Evolutionary conservation across 2,113 vertebrate genomes (phyloP).

Genomic region (Emydocephalus ijimae): DNA sequence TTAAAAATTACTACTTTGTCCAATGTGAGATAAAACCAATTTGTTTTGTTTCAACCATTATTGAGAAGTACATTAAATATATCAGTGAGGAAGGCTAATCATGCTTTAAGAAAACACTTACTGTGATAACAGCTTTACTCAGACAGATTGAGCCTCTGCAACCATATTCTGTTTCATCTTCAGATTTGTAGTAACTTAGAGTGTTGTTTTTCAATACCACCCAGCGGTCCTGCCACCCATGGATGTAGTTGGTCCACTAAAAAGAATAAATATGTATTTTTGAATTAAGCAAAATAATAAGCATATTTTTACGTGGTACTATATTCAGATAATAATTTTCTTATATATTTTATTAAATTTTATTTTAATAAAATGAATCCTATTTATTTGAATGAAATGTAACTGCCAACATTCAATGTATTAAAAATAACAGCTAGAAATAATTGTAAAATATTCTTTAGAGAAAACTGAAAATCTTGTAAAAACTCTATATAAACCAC

Average conservation of each 20-base stretch:
- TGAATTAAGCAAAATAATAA: not conserved
- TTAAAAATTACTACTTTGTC: not conserved
- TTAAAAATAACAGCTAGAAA: not conserved
- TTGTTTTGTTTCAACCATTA: not conserved
- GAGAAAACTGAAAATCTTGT: not conserved
- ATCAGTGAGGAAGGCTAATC: not conserved
- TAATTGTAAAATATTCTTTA: not conserved
- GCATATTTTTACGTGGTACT: not conserved
- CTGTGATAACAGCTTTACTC: conserved; percentile 94
- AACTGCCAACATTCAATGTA: not conserved
- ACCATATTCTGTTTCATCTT: conserved; percentile 93
- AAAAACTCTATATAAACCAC: not conserved
- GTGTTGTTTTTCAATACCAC: conserved; percentile 92
- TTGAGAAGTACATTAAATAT: not conserved
- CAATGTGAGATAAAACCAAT: not conserved
- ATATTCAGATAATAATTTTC: not conserved
- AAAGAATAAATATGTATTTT: conserved; percentile 45
- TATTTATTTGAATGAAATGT: not conserved
- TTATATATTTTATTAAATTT: not conserved
- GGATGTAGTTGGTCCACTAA: conserved; percentile 99
- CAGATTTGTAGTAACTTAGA: conserved; percentile 96
- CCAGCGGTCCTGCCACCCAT: conserved; percentile 98
- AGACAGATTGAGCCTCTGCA: conserved; percentile 95
- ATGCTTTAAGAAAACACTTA: conserved; percentile 67
- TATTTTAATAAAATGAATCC: not conserved